A percentile compares a stretch with the other conserved stretches of the same genome.
phyloP scores from a whole-genome alignment of 2,113 vertebrate genomes.

The Ctenomys sociabilis region DNA sequence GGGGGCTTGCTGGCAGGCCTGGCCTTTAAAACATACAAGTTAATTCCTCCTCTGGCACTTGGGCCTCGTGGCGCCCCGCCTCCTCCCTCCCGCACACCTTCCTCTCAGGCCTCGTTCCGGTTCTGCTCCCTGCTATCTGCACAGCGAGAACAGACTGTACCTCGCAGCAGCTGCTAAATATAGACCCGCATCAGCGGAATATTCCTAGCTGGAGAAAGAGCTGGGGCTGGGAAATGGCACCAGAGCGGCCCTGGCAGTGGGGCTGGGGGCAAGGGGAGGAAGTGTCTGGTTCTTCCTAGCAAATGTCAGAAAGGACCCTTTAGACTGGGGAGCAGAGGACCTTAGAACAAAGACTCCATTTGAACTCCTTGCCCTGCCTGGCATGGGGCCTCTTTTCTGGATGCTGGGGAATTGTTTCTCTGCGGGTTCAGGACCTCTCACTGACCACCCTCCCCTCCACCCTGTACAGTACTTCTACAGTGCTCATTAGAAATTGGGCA shows the following conservation, averaged over 20 bases:
- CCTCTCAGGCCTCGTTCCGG: conserved; percentile 70
- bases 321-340: background rate
- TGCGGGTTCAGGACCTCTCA: background rate
- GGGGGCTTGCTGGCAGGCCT: conserved; percentile 72
- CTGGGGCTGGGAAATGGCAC: conserved; percentile 66
- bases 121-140: conserved; percentile 78
- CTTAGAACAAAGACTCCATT: background rate
- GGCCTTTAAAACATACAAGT: conserved; percentile 80
- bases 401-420: background rate
- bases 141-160: conserved; percentile 82
- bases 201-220: conserved; percentile 78
- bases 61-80: background rate
- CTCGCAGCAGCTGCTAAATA: conserved; percentile 79
- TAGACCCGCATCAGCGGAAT: conserved; percentile 69
- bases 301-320: background rate
- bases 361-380: background rate
- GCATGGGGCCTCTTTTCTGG: background rate
- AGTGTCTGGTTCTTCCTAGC: background rate
- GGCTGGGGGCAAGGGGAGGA: background rate
- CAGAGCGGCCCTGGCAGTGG: conserved; percentile 14
- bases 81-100: conserved; percentile 76
- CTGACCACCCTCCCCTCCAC: background rate
- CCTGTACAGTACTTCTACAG: background rate
- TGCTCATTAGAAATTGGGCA: background rate
- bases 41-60: conserved; percentile 75